Conservation (phyloP, 1,140 invertebrate genomes). For the Drosophila pandora region DNA sequence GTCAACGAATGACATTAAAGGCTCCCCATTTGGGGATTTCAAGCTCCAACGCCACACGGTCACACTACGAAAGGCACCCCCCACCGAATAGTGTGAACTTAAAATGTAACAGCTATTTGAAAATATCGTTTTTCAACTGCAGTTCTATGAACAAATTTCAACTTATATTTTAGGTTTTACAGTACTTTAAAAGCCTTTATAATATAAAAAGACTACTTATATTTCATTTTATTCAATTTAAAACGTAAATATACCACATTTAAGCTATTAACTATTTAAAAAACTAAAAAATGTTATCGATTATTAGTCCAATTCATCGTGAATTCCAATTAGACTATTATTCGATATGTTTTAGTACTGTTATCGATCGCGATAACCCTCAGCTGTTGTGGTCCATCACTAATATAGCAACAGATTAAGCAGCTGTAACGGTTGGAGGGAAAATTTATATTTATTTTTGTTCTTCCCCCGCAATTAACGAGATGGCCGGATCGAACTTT, state of each 20-base stretch:
- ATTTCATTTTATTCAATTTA: too few relatives aligned
- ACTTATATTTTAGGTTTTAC: too few relatives aligned
- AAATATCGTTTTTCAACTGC: too few relatives aligned
- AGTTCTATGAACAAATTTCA: too few relatives aligned
- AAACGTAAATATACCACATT: too few relatives aligned
- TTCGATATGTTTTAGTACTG: neutral
- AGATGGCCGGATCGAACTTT: slow-evolving; percentile 18
- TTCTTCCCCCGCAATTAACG: slow-evolving; percentile 41
- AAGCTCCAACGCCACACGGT: neutral
- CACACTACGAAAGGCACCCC: neutral
- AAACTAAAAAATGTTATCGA: too few relatives aligned
- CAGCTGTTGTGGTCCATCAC: slow-evolving; percentile 14
- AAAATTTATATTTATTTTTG: neutral
- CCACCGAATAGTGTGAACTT: neutral
- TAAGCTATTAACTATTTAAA: too few relatives aligned
- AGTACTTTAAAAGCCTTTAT: too few relatives aligned
- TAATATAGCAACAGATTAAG: neutral
- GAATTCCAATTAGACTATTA: too few relatives aligned
- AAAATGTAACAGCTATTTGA: too few relatives aligned
- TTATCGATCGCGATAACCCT: neutral
- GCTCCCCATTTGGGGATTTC: neutral
- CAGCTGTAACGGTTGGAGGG: neutral
- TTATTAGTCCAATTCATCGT: too few relatives aligned
- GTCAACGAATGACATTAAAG: neutral
- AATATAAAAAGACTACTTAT: too few relatives aligned